These are phyloP conservation scores for Dasyprocta punctata DNA, from an alignment of 2,113 vertebrate species.

Conservation along the genomic window DNA sequence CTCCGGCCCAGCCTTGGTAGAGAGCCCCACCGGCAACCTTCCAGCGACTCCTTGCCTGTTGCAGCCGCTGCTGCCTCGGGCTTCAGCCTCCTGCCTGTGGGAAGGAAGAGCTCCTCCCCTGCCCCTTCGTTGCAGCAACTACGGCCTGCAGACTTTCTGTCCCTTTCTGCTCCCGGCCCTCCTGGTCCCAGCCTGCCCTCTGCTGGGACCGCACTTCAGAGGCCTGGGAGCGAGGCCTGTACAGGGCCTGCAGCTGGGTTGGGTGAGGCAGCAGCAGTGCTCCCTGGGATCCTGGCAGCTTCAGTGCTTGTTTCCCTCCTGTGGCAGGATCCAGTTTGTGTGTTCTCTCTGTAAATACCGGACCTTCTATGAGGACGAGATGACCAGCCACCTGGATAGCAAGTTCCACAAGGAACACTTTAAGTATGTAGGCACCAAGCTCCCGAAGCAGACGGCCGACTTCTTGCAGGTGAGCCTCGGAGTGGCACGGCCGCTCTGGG, in stretches of 20 bases:
- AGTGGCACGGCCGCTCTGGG: not conserved
- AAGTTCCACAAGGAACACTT: slow-evolving; percentile 97
- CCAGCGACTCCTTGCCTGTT: slow-evolving; percentile 76
- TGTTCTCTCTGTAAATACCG: slow-evolving; percentile 97
- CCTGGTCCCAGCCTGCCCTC: slow-evolving; percentile 60
- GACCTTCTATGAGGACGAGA: slow-evolving; percentile 95
- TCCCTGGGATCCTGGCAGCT: not conserved
- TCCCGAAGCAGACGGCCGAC: slow-evolving; percentile 94
- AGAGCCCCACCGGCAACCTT: slow-evolving; percentile 67
- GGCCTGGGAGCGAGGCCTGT: slow-evolving; percentile 58
- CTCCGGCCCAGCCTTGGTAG: slow-evolving; percentile 73
- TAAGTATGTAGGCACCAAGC: slow-evolving; percentile 91
- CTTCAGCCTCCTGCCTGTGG: slow-evolving; percentile 67
- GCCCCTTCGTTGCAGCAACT: slow-evolving; percentile 65
- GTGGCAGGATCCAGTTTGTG: slow-evolving; percentile 92
- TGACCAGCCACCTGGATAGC: slow-evolving; percentile 93
- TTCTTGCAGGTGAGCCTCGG: slow-evolving; percentile 91
- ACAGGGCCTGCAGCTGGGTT: slow-evolving; percentile 68
- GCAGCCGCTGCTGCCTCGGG: slow-evolving; percentile 71
- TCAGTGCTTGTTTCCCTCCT: slow-evolving; percentile 58
- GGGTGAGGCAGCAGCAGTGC: slow-evolving; percentile 58
- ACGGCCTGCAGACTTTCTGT: slow-evolving; percentile 66
- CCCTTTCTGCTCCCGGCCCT: slow-evolving; percentile 66
- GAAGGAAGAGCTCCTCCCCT: slow-evolving; percentile 77
- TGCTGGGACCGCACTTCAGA: slow-evolving; percentile 66